A percentile compares a stretch with the other conserved stretches of the same genome.
Evolutionary conservation across 1,140 invertebrate genomes (phyloP).

Genomic region (Ips nitidus): DNA sequence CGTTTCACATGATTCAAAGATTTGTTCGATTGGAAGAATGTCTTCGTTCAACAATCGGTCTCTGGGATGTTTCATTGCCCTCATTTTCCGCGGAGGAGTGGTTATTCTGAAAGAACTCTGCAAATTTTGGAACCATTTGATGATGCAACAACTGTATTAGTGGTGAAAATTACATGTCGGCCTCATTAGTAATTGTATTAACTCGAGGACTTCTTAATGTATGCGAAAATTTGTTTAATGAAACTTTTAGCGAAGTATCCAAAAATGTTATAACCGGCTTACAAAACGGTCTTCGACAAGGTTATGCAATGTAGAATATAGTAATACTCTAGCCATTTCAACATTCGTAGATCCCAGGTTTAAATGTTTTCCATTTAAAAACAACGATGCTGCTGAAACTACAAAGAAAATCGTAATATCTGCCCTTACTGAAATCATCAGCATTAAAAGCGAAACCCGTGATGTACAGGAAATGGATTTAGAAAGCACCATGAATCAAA

Average conservation of each 20-base stretch:
- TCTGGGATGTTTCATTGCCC: conserved; percentile 18
- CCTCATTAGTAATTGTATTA: conserved; percentile 29
- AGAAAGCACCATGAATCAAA: background rate
- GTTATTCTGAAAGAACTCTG: conserved; percentile 35
- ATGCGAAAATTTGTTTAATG: conserved; percentile 11
- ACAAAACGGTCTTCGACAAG: conserved; percentile 10
- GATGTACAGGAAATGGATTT: background rate
- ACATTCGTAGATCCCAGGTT: conserved; percentile 37
- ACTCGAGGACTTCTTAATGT: conserved; percentile 24
- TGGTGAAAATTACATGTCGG: conserved; percentile 44
- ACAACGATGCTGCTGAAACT: conserved; percentile 21
- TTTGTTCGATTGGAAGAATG: conserved; percentile 43
- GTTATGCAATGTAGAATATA: conserved; percentile 28
- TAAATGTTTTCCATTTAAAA: conserved; percentile 28
- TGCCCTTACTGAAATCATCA: background rate
- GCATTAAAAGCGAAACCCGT: background rate
- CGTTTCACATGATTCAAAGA: conserved; percentile 47
- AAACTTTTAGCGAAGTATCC: conserved; percentile 14
- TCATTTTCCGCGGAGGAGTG: conserved; percentile 38
- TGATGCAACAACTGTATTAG: conserved; percentile 41
- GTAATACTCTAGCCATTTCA: conserved; percentile 24
- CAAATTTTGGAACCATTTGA: conserved; percentile 42
- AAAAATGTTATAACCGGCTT: conserved; percentile 10
- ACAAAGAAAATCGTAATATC: conserved; percentile 19
- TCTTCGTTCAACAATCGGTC: conserved; percentile 36